Conservation (phyloP, 1,140 invertebrate genomes). For the Lutraria rhynchaena region DNA sequence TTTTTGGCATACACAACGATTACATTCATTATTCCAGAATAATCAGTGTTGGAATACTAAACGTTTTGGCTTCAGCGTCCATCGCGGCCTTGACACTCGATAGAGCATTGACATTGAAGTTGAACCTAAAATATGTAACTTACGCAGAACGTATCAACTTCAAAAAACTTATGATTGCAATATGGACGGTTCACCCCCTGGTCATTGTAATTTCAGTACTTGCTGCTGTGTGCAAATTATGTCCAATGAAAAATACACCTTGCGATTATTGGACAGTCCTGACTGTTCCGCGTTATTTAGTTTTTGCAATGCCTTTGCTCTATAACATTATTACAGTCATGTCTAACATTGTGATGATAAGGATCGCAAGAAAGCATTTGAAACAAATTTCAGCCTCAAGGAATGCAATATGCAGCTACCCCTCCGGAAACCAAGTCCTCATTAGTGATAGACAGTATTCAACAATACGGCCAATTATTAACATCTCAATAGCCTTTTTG, state of each 20-base stretch:
- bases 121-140: not conserved
- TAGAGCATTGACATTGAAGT: not conserved
- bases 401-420: not conserved
- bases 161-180: not conserved
- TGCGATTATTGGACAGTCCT: slow-evolving; percentile 13
- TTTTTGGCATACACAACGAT: not conserved
- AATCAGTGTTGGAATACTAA: not conserved
- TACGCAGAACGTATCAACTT: not conserved
- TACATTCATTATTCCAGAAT: not conserved
- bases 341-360: not conserved
- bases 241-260: not conserved
- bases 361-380: not conserved
- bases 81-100: not conserved
- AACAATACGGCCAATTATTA: slow-evolving; percentile 2
- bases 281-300: not conserved
- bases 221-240: not conserved
- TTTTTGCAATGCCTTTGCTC: not conserved
- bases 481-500: not conserved
- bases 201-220: not conserved
- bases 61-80: not conserved
- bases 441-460: slow-evolving; percentile 22
- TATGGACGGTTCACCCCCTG: not conserved
- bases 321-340: not conserved
- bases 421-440: not conserved
- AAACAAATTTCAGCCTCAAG: not conserved